phyloP scores from a whole-genome alignment of 1,140 invertebrate genomes.

The Cheumatopsyche charites region DNA sequence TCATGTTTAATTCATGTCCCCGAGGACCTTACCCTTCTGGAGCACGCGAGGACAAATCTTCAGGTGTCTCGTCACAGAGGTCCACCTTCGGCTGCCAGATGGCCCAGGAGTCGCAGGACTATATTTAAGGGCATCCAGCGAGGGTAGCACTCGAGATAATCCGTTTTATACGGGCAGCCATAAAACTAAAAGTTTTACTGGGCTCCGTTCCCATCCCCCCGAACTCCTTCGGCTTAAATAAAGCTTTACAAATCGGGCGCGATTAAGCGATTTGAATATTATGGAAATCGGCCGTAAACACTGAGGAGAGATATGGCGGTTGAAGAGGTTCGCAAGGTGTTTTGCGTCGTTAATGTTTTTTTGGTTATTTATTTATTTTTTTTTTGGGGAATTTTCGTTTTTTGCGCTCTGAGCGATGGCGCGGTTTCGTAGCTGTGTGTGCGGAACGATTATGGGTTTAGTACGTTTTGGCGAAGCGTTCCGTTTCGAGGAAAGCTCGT shows the following conservation, averaged over 20 bases:
- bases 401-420: too few relatives aligned
- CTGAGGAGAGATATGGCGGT: background rate
- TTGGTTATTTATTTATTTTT: too few relatives aligned
- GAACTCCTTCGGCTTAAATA: too few relatives aligned
- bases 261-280: conserved; percentile 33
- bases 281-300: conserved; percentile 30
- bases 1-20: conserved; percentile 39
- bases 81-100: conserved; percentile 9
- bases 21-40: background rate
- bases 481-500: too few relatives aligned
- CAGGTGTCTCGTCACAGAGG: conserved; percentile 36
- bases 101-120: background rate
- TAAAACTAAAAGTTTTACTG: conserved; percentile 40
- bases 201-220: conserved; percentile 9
- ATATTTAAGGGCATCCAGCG: background rate
- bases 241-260: conserved; percentile 34
- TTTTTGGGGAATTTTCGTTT: too few relatives aligned
- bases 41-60: conserved; percentile 34
- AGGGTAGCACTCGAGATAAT: conserved; percentile 24
- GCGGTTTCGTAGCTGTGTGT: too few relatives aligned
- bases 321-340: too few relatives aligned
- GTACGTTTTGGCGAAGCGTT: too few relatives aligned
- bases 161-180: conserved; percentile 33
- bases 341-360: too few relatives aligned
- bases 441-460: too few relatives aligned